A percentile compares a stretch with the other conserved stretches of the same genome.
Conservation (phyloP, 1,140 invertebrate genomes). For the Bombus haemorrhoidalis region DNA sequence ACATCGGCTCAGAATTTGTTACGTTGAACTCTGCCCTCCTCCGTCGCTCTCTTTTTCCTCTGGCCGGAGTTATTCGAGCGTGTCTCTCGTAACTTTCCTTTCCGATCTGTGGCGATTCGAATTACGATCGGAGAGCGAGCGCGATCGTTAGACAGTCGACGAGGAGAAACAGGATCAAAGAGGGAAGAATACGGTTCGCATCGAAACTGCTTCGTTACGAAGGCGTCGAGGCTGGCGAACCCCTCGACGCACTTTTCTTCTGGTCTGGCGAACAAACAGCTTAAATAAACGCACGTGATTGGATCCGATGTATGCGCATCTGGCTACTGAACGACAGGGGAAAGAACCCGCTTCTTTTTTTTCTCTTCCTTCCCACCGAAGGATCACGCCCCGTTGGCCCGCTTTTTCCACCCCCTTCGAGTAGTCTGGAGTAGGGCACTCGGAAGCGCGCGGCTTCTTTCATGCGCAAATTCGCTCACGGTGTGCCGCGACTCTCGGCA, state of each 20-base stretch:
- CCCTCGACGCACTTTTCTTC: constrained; percentile 29
- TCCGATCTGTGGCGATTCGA: background rate
- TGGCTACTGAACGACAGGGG: constrained; percentile 68
- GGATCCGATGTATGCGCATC: constrained; percentile 73
- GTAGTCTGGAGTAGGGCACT: constrained; percentile 51
- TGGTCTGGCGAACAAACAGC: constrained; percentile 62
- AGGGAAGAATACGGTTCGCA: background rate
- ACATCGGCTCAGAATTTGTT: background rate
- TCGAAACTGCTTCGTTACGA: constrained; percentile 1
- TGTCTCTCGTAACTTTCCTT: too few species aligned
- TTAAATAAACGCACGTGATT: constrained; percentile 72
- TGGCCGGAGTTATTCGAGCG: background rate
- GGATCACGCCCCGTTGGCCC: constrained; percentile 22
- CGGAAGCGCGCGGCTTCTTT: constrained; percentile 52
- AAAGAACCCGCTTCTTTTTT: background rate
- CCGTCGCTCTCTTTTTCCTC: background rate
- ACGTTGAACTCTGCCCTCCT: background rate
- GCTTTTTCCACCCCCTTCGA: constrained; percentile 26
- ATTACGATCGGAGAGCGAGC: too few species aligned
- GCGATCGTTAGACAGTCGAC: background rate
- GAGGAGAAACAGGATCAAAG: constrained; percentile 11
- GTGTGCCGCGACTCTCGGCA: constrained; percentile 51
- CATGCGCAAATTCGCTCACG: constrained; percentile 60
- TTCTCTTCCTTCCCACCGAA: constrained; percentile 16
- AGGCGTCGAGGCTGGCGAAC: constrained; percentile 5